Conservation (phyloP, 1,140 invertebrate species). For the honey bee (Apis mellifera) region DNA sequence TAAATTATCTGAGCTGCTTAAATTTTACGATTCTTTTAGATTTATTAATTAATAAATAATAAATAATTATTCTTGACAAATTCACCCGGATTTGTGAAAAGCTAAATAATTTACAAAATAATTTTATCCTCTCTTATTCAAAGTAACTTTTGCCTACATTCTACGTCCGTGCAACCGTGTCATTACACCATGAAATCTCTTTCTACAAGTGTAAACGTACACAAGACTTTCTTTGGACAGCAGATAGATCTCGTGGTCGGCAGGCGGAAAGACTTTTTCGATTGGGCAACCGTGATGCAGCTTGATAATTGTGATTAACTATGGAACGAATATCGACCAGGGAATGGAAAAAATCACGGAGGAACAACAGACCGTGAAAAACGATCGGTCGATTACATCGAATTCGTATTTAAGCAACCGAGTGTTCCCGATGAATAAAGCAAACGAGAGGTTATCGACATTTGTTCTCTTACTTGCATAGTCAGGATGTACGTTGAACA, state of each 20-base stretch:
- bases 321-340: conserved; percentile 17
- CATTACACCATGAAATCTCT: too few species aligned
- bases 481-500: not conserved
- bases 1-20: too few species aligned
- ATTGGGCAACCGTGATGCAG: conserved; percentile 47
- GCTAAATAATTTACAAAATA: too few species aligned
- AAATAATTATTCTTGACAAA: too few species aligned
- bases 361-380: conserved; percentile 32
- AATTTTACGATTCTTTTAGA: too few species aligned
- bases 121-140: not conserved
- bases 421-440: not conserved
- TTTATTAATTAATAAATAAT: too few species aligned
- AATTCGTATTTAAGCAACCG: conserved; percentile 10
- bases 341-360: not conserved
- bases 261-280: conserved; percentile 20
- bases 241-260: conserved; percentile 12
- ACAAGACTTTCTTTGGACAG: conserved; percentile 32
- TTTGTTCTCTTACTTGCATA: not conserved
- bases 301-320: conserved; percentile 34
- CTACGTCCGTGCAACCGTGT: not conserved
- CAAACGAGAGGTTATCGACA: conserved; percentile 7
- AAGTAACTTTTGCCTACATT: not conserved
- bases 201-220: not conserved
- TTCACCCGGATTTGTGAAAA: too few species aligned
- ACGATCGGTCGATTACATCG: conserved; percentile 20